phyloP scores from a whole-genome alignment of 2,797 vertebrate genomes.

The Lophius americanus region DNA sequence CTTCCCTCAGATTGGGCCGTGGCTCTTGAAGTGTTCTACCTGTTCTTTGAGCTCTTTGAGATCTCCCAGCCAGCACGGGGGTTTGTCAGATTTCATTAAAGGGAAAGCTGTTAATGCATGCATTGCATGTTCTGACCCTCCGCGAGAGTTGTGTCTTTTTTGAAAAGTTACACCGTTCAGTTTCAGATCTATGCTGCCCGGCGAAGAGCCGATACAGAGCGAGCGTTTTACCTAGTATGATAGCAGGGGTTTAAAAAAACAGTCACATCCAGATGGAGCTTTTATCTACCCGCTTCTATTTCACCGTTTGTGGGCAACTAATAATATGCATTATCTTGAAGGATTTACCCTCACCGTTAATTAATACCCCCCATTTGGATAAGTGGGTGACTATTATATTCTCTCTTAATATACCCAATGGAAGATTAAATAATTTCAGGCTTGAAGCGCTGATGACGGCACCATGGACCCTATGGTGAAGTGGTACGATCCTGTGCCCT shows the following conservation, averaged over 20 bases:
- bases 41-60: slow-evolving; percentile 67
- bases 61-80: slow-evolving; percentile 52
- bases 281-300: slow-evolving; percentile 57
- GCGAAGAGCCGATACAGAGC: slow-evolving; percentile 32
- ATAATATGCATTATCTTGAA: slow-evolving; percentile 74
- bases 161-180: slow-evolving; percentile 63
- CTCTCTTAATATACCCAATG: slow-evolving; percentile 71
- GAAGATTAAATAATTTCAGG: slow-evolving; percentile 73
- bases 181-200: slow-evolving; percentile 54
- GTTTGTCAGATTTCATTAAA: slow-evolving; percentile 74
- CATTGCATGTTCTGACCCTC: slow-evolving; percentile 67
- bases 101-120: slow-evolving; percentile 74
- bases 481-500: slow-evolving; percentile 54
- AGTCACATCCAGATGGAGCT: slow-evolving; percentile 63
- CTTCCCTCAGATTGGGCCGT: slow-evolving; percentile 65
- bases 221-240: slow-evolving; percentile 52
- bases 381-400: slow-evolving; percentile 76
- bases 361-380: slow-evolving; percentile 75
- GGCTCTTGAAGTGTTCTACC: slow-evolving; percentile 73
- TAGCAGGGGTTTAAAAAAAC: slow-evolving; percentile 56
- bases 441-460: slow-evolving; percentile 66
- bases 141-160: slow-evolving; percentile 59
- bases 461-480: slow-evolving; percentile 62
- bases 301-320: slow-evolving; percentile 55
- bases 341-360: slow-evolving; percentile 76